These are phyloP conservation scores for Mycetomoellerius zeteki DNA, from an alignment of 1,140 invertebrate species.

Conservation along the genomic window DNA sequence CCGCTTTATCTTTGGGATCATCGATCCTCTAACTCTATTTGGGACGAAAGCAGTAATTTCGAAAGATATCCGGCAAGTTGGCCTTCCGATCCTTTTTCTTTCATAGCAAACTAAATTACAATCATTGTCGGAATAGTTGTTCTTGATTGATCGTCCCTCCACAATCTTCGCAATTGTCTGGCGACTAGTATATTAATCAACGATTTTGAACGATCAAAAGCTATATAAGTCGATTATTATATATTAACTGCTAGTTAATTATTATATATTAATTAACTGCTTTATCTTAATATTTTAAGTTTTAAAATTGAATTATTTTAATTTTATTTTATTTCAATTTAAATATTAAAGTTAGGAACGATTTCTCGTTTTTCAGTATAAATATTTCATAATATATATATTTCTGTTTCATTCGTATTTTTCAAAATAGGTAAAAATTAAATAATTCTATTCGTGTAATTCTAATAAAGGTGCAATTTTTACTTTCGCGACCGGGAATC, in stretches of 20 bases:
- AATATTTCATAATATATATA: neutral
- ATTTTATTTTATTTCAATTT: neutral
- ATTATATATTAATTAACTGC: neutral
- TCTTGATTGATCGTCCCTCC: conserved; percentile 1
- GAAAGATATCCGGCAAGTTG: conserved; percentile 38
- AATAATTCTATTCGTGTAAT: neutral
- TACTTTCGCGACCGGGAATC: too few relatives aligned
- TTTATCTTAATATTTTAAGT: neutral
- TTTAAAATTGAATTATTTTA: neutral
- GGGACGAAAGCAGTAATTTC: conserved; percentile 59
- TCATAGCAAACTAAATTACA: conserved; percentile 45
- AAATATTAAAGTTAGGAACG: neutral
- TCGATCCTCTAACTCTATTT: conserved; percentile 51
- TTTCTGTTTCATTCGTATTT: neutral
- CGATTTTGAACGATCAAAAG: conserved; percentile 4
- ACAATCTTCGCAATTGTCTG: neutral
- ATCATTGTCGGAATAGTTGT: conserved; percentile 34
- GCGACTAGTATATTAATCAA: neutral
- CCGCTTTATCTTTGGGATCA: conserved; percentile 52
- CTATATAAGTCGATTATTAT: too few relatives aligned
- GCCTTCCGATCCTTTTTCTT: conserved; percentile 26
- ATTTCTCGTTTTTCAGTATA: neutral
- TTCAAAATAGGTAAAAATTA: neutral
- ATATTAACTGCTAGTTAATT: neutral
- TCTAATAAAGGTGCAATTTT: too few relatives aligned